Conservation (phyloP, 2,797 vertebrate genomes). For the Myripristis jacobus region DNA sequence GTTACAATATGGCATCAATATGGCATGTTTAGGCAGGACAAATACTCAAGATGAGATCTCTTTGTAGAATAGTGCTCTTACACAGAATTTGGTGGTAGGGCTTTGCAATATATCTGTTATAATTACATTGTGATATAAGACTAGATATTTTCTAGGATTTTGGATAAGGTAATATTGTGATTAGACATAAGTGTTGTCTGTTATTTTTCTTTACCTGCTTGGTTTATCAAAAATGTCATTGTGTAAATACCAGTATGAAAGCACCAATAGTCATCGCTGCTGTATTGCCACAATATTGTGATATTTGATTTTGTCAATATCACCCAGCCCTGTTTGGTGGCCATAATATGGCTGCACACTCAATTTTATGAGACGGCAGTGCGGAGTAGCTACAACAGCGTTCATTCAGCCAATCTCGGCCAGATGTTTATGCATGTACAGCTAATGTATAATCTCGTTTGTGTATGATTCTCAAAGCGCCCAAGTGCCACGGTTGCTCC, state of each 20-base stretch:
- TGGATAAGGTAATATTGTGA: no score
- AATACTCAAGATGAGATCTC: not conserved
- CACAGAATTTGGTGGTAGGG: not conserved
- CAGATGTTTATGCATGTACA: not conserved
- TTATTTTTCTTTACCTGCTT: no score
- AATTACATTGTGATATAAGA: no score
- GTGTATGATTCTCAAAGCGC: slow-evolving; percentile 15
- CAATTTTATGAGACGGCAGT: not conserved
- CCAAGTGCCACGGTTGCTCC: slow-evolving; percentile 1
- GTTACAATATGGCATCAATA: slow-evolving; percentile 26
- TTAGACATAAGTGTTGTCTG: no score
- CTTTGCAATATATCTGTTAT: no score
- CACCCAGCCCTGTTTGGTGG: no score
- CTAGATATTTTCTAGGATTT: no score
- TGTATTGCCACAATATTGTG: no score
- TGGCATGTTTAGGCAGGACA: not conserved
- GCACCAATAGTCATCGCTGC: no score
- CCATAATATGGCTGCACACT: not conserved
- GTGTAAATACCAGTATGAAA: no score
- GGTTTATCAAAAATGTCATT: no score
- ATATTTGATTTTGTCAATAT: no score
- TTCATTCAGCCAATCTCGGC: not conserved
- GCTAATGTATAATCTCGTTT: slow-evolving; percentile 4
- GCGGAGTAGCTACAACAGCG: not conserved
- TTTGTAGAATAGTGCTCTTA: not conserved